Base-by-base conservation (phyloP, 2,888 invertebrate species). In the Ganaspis brasiliensis region DNA sequence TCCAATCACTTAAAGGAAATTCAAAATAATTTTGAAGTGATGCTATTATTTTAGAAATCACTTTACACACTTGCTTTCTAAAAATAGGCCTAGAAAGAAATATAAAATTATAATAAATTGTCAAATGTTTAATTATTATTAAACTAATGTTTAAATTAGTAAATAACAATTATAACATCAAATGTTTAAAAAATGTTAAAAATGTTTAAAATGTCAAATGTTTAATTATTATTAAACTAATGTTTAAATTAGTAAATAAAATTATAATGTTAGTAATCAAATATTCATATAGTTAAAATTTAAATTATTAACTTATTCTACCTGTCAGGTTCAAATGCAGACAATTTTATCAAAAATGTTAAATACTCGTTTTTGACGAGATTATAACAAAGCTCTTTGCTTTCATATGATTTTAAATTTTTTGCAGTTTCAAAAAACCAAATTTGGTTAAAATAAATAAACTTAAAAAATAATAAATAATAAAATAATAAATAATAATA, bases 321-420 rank as follows among this genome's bases (percentile, higher is more conserved):
- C 67, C 45, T 67, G 8, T 45, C 40, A 3, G 85, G 76, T 70
- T 79, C 40, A 19, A 49, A 35, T n/a, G 35, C 40, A n/a, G 81
- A 80, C 59, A 84, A 77, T 49, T 61, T 74, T 37, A 86, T 74
- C 35, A 86, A 82, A 70, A 80, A 82, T 75, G 83, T 83, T 21
- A 87, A 75, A 74, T 83, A 87, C 75, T 84, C 84, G 45, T 84
- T 82, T 16, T 72, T 76, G 5, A 67, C 8, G 24, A 67, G 67
- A n/a, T 24, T 10, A 4, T 24, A 24, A 26, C 67, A 67, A 14
- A 67, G 14, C 4, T 67, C 24, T n/a, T 45, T 21, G 5, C 45
- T 8, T 24, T 49, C 14, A 19, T 26, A 24, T 0, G n/a, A 12
- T n/a, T 40, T 67, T n/a, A 26, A 24, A 67, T 8, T 45, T 8